These are phyloP conservation scores for Tadarida brasiliensis DNA, from an alignment of 2,797 vertebrate species.

Conservation along the genomic window DNA sequence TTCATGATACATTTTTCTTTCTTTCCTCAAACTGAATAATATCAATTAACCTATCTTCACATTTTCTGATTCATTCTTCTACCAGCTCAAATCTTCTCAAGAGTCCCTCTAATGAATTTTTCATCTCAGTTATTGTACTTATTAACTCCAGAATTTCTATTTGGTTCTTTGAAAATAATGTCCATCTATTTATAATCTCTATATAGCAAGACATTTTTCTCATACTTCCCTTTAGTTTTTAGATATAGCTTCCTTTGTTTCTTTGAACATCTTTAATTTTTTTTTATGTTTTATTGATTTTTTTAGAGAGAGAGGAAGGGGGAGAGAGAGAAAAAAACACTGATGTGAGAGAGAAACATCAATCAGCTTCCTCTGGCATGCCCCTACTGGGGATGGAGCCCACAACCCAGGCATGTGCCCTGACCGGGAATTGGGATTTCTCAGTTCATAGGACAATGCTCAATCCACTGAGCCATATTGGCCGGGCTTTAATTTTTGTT, in stretches of 20 bases:
- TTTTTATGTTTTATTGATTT: no score
- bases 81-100: background rate
- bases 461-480: no score
- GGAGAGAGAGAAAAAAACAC: no score
- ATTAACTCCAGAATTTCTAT: background rate
- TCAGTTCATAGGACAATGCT: no score
- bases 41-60: background rate
- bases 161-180: background rate
- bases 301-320: no score
- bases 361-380: no score
- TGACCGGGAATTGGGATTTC: no score
- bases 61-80: background rate
- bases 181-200: background rate
- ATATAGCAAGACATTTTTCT: background rate
- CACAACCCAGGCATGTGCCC: no score
- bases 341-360: no score
- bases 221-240: background rate
- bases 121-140: background rate
- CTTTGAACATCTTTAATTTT: no score
- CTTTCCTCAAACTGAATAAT: conserved; percentile 10
- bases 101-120: background rate
- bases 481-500: no score
- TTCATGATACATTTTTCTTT: background rate
- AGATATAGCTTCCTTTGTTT: background rate
- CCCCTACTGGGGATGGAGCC: no score